A percentile compares a stretch with the other conserved stretches of the same genome.
phyloP scores from a whole-genome alignment of 2,797 vertebrate genomes.

The Melopsittacus undulatus region DNA sequence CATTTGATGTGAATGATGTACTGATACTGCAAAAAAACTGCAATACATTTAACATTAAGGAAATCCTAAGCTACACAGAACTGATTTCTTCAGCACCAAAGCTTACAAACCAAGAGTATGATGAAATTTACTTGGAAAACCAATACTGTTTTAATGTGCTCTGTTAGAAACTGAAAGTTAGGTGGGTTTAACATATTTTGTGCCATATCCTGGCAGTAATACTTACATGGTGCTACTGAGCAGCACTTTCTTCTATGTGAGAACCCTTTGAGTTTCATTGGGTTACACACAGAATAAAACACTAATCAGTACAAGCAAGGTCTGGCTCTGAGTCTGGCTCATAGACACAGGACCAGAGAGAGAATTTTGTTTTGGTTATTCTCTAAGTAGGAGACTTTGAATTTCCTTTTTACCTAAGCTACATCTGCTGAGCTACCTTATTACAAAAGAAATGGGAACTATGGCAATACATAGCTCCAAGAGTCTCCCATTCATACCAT shows the following conservation, averaged over 20 bases:
- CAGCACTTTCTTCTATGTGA: slow-evolving; percentile 21
- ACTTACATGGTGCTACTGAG: not conserved
- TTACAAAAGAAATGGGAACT: slow-evolving; percentile 61
- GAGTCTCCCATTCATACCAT: slow-evolving; percentile 53
- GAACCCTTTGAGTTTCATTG: slow-evolving; percentile 28
- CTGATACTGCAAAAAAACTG: not conserved
- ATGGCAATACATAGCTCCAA: slow-evolving; percentile 62
- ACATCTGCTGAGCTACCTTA: slow-evolving; percentile 65
- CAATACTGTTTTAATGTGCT: not conserved
- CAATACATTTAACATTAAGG: not conserved
- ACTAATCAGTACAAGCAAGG: slow-evolving; percentile 27
- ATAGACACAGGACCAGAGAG: slow-evolving; percentile 45
- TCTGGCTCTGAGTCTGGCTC: slow-evolving; percentile 45
- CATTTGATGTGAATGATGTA: not conserved
- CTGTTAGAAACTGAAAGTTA: not conserved
- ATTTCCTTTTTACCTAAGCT: slow-evolving; percentile 63
- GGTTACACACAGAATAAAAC: slow-evolving; percentile 38
- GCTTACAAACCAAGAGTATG: not conserved
- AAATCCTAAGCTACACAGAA: not conserved
- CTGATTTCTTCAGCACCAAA: not conserved
- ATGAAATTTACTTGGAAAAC: slow-evolving; percentile 12
- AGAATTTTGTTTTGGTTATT: slow-evolving; percentile 59
- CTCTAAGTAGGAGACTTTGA: slow-evolving; percentile 54
- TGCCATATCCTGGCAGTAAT: not conserved
- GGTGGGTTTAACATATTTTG: not conserved